Conservation (phyloP, 1,140 invertebrate genomes). For the Brachionus rotundiformis region DNA sequence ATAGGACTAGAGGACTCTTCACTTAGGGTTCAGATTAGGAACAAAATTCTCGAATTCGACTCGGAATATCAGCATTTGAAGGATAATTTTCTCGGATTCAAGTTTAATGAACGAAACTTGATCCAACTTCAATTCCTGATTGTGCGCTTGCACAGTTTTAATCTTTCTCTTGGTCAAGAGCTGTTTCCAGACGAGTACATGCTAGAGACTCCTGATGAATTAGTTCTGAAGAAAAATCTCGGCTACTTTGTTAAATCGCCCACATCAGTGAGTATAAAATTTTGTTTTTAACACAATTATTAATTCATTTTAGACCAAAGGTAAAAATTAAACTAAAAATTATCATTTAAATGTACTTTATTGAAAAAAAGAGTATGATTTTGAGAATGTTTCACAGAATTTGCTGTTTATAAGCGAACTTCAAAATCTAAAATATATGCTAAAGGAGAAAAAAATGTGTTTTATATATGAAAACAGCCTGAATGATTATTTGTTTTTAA, state of each 20-base stretch:
- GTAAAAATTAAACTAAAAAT: no score
- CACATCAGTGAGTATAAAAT: background rate
- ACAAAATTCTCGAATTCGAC: background rate
- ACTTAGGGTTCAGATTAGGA: background rate
- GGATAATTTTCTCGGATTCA: background rate
- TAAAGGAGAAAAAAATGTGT: background rate
- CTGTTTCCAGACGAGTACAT: background rate
- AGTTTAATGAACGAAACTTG: background rate
- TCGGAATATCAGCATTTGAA: background rate
- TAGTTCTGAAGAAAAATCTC: background rate
- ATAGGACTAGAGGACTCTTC: background rate
- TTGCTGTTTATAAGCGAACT: background rate
- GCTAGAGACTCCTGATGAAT: background rate
- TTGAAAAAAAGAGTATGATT: background rate
- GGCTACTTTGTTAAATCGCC: background rate
- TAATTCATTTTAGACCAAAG: background rate
- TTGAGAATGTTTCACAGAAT: background rate
- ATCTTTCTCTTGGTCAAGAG: background rate
- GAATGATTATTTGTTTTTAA: background rate
- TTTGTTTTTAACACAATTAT: background rate
- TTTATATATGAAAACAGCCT: background rate
- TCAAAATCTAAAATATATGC: background rate
- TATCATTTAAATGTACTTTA: no score
- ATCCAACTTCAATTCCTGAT: background rate
- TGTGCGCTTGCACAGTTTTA: background rate